phyloP scores from a whole-genome alignment of 2,113 vertebrate species.

The Diglossa brunneiventris region DNA sequence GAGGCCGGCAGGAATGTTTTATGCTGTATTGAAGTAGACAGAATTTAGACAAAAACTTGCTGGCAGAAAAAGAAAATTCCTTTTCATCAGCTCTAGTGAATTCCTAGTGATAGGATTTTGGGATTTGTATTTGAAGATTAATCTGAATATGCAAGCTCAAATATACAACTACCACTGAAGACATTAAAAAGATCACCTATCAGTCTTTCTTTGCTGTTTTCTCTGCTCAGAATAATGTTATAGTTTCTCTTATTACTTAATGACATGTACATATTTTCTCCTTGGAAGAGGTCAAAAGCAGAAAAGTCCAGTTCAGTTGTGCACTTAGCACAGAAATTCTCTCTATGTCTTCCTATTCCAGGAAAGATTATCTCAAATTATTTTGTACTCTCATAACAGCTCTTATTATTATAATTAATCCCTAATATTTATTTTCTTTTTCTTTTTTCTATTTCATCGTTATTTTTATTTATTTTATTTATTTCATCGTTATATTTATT shows the following conservation, averaged over 20 bases:
- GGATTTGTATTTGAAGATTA: neutral
- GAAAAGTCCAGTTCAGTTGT: neutral
- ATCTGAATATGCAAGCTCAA: neutral
- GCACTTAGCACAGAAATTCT: neutral
- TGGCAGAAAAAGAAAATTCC: neutral
- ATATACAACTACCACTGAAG: neutral
- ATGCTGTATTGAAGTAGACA: neutral
- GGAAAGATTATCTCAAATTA: neutral
- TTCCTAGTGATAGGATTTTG: neutral
- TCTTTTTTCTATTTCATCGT: neutral
- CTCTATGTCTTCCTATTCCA: neutral
- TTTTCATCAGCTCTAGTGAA: neutral
- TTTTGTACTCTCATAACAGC: neutral
- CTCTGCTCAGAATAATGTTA: neutral
- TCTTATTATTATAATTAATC: neutral
- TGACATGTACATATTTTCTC: neutral
- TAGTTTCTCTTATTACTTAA: neutral
- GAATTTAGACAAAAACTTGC: neutral
- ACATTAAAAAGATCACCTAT: neutral
- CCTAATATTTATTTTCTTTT: neutral
- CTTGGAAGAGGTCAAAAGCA: neutral
- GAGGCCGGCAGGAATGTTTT: neutral
- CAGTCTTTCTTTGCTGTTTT: neutral
- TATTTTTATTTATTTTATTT: neutral
- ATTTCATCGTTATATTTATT: neutral